A percentile compares a stretch with the other conserved stretches of the same genome.
Conservation (phyloP, 2,113 vertebrate genomes). For the Antechinus stuartii region DNA sequence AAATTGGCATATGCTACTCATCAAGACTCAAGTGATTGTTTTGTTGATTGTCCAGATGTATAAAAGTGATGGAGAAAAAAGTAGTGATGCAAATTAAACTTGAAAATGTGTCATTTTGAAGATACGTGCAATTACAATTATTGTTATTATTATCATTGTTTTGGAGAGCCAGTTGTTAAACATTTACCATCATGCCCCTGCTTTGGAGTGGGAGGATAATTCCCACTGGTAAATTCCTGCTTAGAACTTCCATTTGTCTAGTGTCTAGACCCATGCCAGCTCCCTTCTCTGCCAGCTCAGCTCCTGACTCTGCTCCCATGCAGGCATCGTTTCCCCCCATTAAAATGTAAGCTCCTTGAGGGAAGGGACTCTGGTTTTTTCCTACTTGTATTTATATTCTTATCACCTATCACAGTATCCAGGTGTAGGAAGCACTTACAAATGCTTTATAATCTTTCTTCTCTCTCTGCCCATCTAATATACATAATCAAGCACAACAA, state of each 20-base stretch:
- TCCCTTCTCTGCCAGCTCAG: neutral
- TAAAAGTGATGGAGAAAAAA: neutral
- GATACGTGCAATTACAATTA: neutral
- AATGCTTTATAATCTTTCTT: neutral
- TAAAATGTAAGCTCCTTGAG: no score
- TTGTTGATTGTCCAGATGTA: neutral
- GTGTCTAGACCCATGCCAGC: neutral
- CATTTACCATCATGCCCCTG: neutral
- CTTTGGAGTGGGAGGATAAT: neutral
- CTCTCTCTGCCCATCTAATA: neutral
- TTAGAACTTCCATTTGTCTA: neutral
- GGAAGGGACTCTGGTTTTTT: no score
- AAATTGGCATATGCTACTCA: neutral
- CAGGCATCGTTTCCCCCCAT: neutral
- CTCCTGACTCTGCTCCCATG: neutral
- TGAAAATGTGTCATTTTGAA: neutral
- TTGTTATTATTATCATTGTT: neutral
- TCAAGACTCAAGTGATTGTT: neutral
- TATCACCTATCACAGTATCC: neutral
- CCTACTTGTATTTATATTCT: neutral
- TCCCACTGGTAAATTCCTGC: neutral
- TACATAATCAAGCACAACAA: neutral
- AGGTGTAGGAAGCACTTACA: neutral
- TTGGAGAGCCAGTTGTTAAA: neutral
- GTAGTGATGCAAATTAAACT: neutral